Evolutionary conservation across 1,140 invertebrate genomes (phyloP), one percentile per base, ranked within the genome.

Genomic region (Ruditapes philippinarum): DNA sequence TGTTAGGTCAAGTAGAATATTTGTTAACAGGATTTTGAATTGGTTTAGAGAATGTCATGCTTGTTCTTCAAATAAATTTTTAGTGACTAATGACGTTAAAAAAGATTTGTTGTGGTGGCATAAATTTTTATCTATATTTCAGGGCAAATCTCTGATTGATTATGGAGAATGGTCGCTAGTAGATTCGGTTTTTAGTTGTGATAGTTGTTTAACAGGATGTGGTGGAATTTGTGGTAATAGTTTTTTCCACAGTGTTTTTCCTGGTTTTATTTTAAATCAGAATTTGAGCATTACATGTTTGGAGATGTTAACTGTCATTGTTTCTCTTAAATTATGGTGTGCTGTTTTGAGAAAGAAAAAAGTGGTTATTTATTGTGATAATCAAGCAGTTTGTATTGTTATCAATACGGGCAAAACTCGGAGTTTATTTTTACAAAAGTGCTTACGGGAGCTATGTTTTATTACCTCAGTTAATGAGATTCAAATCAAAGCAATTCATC

Each of bases 261-360:
- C 70, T 0, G 36, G 54, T 42, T 51, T 42, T 60, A 76, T 86
- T 51, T 51, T 76, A 25, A 38, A 78, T 19, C 25, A 42, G 45
- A 86, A 76, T 25, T 60, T 86, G n/a, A 40, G 62, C 54, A 86
- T 86, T 14, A 86, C 22, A 25, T 25, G 40, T 17, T 73, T 86
- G 19, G 45, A 86, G 62, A 22, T 86, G 14, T 42, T 86, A 11
- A 49, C 83, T 45, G 12, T 86, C 19, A 45, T 86, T 36, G 51
- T 86, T 38, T 86, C 68, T 86, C 2, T 86, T 31, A 70, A 76
- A 25, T 78, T 86, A 49, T 86, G 83, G 83, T 25, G 11, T 19
- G 73, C 11, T 14, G 25, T 25, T 11, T 84, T 84, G 38, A 45
- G 42, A 40, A 9, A 45, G 22, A 70, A 70, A 62, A 84, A 45